Evolutionary conservation across 2,888 invertebrate genomes (phyloP).

Genomic region (Pseudococcus viburni): DNA sequence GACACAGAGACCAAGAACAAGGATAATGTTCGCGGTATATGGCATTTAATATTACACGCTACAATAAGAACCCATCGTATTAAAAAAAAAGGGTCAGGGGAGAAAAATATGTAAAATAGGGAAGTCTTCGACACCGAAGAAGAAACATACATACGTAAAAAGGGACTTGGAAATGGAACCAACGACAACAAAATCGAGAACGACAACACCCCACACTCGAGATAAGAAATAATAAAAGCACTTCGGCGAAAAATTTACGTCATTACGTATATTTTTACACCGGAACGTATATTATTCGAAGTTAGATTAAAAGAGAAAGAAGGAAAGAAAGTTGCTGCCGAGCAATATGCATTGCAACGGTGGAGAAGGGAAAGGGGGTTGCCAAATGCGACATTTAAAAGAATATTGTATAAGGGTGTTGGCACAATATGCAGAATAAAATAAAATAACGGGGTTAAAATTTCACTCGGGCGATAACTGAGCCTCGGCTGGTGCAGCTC

Average conservation of each 20-base stretch:
- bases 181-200: neutral
- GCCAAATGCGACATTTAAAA: conserved; percentile 58
- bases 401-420: conserved; percentile 52
- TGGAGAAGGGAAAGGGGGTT: neutral
- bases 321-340: neutral
- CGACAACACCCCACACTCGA: neutral
- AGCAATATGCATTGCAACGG: neutral
- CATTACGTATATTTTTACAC: neutral
- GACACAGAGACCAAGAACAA: neutral
- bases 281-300: too few species aligned
- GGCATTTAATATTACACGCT: neutral
- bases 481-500: neutral
- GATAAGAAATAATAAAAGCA: neutral
- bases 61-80: neutral
- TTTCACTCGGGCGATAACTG: neutral
- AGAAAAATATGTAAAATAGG: neutral
- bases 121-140: neutral
- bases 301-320: neutral
- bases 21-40: neutral
- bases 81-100: neutral
- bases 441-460: conserved; percentile 59
- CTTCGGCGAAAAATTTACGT: neutral
- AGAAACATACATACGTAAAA: neutral
- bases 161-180: neutral
- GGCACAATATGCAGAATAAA: conserved; percentile 10